These are phyloP conservation scores for Cherax destructor DNA, from an alignment of 1,140 invertebrate species.

Conservation along the genomic window DNA sequence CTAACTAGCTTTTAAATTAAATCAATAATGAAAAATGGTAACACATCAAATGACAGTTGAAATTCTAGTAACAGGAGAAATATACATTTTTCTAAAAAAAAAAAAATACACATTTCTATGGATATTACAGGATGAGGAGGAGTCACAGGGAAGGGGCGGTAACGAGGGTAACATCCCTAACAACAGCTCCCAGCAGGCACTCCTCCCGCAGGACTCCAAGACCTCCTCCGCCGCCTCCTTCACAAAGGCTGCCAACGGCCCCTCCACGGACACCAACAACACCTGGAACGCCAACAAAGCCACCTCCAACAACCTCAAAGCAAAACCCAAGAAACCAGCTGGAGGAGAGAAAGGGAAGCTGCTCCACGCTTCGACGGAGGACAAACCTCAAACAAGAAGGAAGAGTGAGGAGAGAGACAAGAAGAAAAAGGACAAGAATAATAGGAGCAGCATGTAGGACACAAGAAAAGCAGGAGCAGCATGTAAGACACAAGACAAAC, in stretches of 20 bases:
- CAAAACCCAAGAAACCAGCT: not conserved
- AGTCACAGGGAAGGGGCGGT: not conserved
- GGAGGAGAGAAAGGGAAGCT: not conserved
- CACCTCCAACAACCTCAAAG: not conserved
- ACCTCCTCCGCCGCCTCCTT: not conserved
- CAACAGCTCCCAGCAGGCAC: conserved; percentile 39
- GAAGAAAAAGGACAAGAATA: conserved; percentile 26
- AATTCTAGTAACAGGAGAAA: not conserved
- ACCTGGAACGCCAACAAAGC: not conserved
- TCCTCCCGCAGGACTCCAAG: conserved; percentile 12
- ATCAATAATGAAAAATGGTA: not conserved
- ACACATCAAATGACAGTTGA: too few relatives aligned
- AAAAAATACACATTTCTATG: too few relatives aligned
- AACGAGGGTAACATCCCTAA: not conserved
- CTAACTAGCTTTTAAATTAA: not conserved
- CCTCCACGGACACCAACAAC: not conserved
- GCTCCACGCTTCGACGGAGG: not conserved
- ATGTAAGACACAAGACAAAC: too few relatives aligned
- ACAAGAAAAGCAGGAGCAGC: not conserved
- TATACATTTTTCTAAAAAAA: not conserved
- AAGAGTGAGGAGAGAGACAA: conserved; percentile 25
- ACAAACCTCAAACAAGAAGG: not conserved
- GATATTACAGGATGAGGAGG: not conserved
- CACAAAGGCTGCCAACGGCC: not conserved
- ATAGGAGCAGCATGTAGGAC: conserved; percentile 45